Evolutionary conservation across 1,140 invertebrate species (phyloP).

Genomic region (Caenorhabditis briggsae): DNA sequence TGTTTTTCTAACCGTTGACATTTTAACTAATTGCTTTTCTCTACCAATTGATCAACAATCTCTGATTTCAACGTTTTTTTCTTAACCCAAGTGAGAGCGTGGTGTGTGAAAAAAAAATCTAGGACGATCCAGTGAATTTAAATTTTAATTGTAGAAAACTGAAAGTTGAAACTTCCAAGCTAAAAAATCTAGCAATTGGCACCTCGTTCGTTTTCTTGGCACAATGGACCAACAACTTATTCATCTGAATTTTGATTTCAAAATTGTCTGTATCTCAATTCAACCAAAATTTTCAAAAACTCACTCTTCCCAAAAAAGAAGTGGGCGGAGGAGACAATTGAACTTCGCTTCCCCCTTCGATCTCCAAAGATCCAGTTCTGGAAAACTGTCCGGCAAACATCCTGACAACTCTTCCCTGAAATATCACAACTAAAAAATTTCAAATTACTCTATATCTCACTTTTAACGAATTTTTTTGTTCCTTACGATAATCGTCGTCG

Average conservation of each 20-base stretch:
- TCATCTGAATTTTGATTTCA: no score
- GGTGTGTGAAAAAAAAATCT: no score
- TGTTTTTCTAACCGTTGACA: conserved; percentile 15
- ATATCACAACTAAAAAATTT: neutral
- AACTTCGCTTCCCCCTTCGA: neutral
- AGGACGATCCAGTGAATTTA: no score
- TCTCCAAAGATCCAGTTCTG: conserved; percentile 5
- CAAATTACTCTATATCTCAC: neutral
- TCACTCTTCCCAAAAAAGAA: conserved; percentile 16
- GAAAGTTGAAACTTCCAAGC: no score
- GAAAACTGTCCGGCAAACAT: conserved; percentile 22
- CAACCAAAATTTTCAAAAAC: neutral
- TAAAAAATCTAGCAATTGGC: no score
- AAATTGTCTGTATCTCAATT: no score
- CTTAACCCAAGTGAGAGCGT: no score
- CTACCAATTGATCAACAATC: conserved; percentile 54
- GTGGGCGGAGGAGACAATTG: neutral
- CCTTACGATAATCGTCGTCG: conserved; percentile 30
- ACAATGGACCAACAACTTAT: no score
- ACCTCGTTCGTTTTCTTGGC: no score
- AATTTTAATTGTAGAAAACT: no score
- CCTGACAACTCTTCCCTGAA: neutral
- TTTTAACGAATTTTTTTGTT: conserved; percentile 27
- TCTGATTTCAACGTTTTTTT: neutral
- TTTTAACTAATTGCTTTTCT: neutral